These are phyloP conservation scores for Trissolcus brochymenae DNA, from an alignment of 2,888 invertebrate genomes.

Conservation along the genomic window DNA sequence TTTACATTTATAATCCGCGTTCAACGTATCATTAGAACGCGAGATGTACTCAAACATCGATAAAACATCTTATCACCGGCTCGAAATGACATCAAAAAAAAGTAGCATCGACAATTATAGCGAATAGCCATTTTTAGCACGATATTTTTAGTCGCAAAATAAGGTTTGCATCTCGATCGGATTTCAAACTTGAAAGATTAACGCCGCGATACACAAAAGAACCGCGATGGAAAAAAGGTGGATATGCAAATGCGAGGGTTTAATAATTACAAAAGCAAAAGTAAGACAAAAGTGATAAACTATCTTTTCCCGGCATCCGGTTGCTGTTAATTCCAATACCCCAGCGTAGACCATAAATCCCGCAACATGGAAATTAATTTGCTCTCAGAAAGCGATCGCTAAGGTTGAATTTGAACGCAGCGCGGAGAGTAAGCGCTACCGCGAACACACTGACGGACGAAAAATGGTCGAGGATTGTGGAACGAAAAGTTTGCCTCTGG, in stretches of 20 bases:
- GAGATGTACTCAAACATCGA: slow-evolving; percentile 42
- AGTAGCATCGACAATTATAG: slow-evolving; percentile 19
- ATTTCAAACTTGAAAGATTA: slow-evolving; percentile 16
- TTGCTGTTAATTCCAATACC: slow-evolving; percentile 59
- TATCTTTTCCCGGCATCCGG: slow-evolving; percentile 59
- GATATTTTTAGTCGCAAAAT: not conserved
- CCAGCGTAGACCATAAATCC: slow-evolving; percentile 53
- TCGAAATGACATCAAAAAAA: slow-evolving; percentile 19
- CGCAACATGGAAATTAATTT: slow-evolving; percentile 59
- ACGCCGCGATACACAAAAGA: slow-evolving; percentile 38
- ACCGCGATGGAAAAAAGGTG: slow-evolving; percentile 25
- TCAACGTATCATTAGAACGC: slow-evolving; percentile 49
- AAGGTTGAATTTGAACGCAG: slow-evolving; percentile 54
- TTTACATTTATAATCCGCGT: slow-evolving; percentile 51
- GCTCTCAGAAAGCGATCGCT: slow-evolving; percentile 58
- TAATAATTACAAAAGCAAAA: slow-evolving; percentile 53
- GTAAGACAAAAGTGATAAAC: slow-evolving; percentile 57
- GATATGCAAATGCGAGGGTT: slow-evolving; percentile 45
- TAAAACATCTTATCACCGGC: slow-evolving; percentile 43
- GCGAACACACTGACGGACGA: slow-evolving; percentile 57
- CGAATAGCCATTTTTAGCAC: not conserved
- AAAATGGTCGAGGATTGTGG: slow-evolving; percentile 59
- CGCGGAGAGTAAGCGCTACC: slow-evolving; percentile 58
- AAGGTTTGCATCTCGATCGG: slow-evolving; percentile 27
- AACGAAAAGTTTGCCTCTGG: slow-evolving; percentile 54